These are phyloP conservation scores for Acromyrmex charruanus DNA, from an alignment of 1,140 invertebrate species.

Conservation along the genomic window DNA sequence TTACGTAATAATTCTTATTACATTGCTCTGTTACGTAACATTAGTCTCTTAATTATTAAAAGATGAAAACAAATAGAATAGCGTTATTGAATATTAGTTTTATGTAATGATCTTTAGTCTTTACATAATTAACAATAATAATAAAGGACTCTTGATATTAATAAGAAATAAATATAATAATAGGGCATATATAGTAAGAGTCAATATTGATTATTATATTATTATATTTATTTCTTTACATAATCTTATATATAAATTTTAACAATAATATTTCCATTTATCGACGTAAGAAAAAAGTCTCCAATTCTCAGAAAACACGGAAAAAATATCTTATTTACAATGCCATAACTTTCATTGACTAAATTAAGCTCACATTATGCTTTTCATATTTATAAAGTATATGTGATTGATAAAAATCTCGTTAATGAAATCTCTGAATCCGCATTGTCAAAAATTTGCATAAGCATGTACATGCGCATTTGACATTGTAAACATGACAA, in stretches of 20 bases:
- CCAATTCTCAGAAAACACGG: not conserved
- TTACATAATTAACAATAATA: too few species aligned
- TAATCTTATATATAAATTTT: not conserved
- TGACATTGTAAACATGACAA: not conserved
- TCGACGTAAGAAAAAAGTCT: not conserved
- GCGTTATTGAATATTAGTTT: not conserved
- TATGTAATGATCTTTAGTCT: not conserved
- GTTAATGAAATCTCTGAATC: not conserved
- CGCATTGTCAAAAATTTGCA: constrained; percentile 23
- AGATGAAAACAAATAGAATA: not conserved
- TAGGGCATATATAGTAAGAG: too few species aligned
- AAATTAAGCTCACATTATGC: not conserved
- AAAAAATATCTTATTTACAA: not conserved
- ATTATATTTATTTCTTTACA: too few species aligned
- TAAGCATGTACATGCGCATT: not conserved
- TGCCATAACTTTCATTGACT: not conserved
- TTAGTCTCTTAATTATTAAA: not conserved
- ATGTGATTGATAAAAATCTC: constrained; percentile 29
- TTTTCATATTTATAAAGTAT: not conserved
- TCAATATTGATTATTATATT: too few species aligned
- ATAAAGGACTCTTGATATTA: too few species aligned
- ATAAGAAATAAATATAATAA: too few species aligned
- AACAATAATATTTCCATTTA: not conserved
- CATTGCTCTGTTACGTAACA: not conserved
- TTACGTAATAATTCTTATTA: constrained; percentile 18